Base-by-base conservation (phyloP, 2,888 invertebrate genomes). In the Lasioglossum marginatum region DNA sequence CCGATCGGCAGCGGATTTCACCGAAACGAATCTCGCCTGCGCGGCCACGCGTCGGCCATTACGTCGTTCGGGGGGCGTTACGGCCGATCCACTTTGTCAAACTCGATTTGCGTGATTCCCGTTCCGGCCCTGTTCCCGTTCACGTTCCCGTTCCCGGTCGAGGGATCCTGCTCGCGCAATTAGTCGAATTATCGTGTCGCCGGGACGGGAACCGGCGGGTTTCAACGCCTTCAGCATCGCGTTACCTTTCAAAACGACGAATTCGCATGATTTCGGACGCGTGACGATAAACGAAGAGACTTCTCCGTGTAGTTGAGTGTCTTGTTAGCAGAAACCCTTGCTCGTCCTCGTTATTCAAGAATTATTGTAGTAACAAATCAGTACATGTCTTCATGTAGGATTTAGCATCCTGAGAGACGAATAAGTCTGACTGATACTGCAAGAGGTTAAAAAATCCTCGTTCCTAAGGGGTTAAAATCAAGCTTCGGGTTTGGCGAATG, bases 51-150 rank as follows among this genome's bases (percentile, higher is more conserved):
- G 89, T 80, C 88, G 48, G 73, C 77, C 77, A 83, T 89, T 86
- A 85, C 77, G 63, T 48, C 45, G 66, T 57, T 31, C 75, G 73
- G 45, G 66, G 77, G 83, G 78, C 77, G 77, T 57, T 57, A 74
- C 83, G 77, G 70, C 57, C 82, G 82, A 88, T 90, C 84, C 80
- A 75, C 82, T 89, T 82, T 89, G 89, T 89, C 90, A 84, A 89
- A 89, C 84, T 82, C 90, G 84, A 89, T 88, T 89, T 86, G 86
- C 90, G 82, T 85, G 90, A 89, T 88, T 84, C 86, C 66, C 81
- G 70, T 85, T 71, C 71, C 66, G 83, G 76, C 19, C n/a, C n/a
- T 19, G 52, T 52, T 52, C 52, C 52, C 52, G 52, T 52, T 52
- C 52, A 8, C 52, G 52, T 52, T 52, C 52, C 52, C 52, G 52